A percentile compares a stretch with the other conserved stretches of the same genome.
These are phyloP conservation scores for Hucho hucho DNA, from an alignment of 2,113 vertebrate species.

Conservation along the genomic window DNA sequence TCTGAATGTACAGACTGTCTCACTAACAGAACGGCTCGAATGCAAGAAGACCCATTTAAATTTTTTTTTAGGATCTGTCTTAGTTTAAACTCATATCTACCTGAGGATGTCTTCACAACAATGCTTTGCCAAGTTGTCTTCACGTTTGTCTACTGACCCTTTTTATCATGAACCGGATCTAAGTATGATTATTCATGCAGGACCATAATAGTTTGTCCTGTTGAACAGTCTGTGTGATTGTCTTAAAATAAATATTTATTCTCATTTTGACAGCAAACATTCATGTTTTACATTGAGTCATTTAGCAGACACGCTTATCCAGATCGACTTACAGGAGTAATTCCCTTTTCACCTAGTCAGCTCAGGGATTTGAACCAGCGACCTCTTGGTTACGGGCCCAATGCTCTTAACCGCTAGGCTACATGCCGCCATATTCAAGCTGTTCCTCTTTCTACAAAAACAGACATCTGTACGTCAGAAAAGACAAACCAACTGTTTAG, in stretches of 20 bases:
- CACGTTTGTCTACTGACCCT: background rate
- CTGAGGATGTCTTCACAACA: background rate
- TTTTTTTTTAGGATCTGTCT: background rate
- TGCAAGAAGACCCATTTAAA: background rate
- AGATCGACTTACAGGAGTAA: no score
- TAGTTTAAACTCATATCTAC: background rate
- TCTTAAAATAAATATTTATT: constrained; percentile 67
- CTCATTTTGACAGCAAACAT: constrained; percentile 18
- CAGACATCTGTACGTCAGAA: constrained; percentile 13
- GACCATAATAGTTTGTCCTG: background rate
- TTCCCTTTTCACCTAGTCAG: no score
- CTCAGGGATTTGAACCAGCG: no score
- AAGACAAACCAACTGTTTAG: constrained; percentile 21
- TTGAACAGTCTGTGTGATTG: constrained; percentile 12
- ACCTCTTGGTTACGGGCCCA: no score
- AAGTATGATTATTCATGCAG: background rate
- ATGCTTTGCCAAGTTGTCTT: background rate
- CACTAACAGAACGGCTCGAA: background rate
- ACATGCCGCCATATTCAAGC: no score
- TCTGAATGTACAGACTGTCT: background rate
- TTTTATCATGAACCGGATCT: background rate
- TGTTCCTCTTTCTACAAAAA: constrained; percentile 25
- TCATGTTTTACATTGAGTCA: constrained; percentile 37
- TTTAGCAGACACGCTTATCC: no score
- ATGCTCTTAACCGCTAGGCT: no score